Base-by-base conservation (phyloP, 1,140 invertebrate species). In the Drosophila sulfurigaster region DNA sequence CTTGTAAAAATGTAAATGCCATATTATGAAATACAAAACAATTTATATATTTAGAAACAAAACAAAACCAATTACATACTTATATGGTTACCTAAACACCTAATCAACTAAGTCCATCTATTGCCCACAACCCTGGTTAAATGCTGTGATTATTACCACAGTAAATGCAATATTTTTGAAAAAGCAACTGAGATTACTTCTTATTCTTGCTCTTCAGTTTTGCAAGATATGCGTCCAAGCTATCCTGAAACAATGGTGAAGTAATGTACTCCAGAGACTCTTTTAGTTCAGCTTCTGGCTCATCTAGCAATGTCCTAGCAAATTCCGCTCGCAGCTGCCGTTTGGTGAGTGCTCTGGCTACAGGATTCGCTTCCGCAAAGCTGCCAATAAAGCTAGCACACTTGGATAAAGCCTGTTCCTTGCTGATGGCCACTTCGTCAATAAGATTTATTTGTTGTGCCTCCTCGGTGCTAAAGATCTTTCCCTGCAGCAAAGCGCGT, bases 391-490 rank as follows among this genome's bases (percentile, higher is more conserved):
- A 97, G 11, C 93, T 89, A 75, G 95, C 94, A 66, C 96, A 95
- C 87, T 95, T 95, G 0, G 85, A 81, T 1, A 97, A 93, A 0
- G 95, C 95, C 46, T 96, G 95, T 2, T 94, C 93, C 91, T 96
- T 96, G 83, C 94, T 94, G 1, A 93, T 82, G 6, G 94, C 96
- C 5, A 96, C 79, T 93, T 97, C 96, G 93, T 98, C 97, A 13
- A 98, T 94, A 1, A 98, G 92, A 28, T 96, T 86, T 15, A 91
- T 81, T 82, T 96, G 94, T 15, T 96, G 92, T 38, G 97, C 97
- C 92, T 97, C 95, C 46, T 96, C 94, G 25, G 96, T 95, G 43
- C 93, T 93, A 82, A 96, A 97, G 83, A 97, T 92, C 67, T 93
- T 94, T 10, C 96, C 97, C 20, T 95, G 94, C 7, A 95, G 95